Conservation (phyloP, 2,797 vertebrate species). For the Meriones psammophilus region DNA sequence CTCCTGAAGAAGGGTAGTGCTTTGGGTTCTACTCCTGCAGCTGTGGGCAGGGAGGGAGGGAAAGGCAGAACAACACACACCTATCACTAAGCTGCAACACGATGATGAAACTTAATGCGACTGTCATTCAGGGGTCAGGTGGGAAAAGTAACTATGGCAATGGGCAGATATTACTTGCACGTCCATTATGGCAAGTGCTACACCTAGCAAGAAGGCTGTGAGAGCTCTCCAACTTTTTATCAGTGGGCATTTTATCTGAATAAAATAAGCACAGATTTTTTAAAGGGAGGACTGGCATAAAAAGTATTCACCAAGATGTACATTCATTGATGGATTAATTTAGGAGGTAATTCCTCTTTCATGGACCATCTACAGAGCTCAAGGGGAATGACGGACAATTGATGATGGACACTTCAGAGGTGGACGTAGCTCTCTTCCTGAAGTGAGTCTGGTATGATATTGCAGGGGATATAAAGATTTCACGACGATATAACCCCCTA, state of each 20-base stretch:
- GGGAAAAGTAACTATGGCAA: neutral
- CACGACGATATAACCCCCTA: constrained; percentile 61
- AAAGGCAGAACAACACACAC: neutral
- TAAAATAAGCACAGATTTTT: constrained; percentile 78
- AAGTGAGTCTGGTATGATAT: constrained; percentile 55
- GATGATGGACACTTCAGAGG: constrained; percentile 21
- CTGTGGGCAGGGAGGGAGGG: neutral
- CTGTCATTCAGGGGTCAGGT: neutral
- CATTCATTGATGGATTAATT: constrained; percentile 72
- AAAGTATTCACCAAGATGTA: constrained; percentile 73
- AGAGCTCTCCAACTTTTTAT: constrained; percentile 70
- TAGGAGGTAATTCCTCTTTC: constrained; percentile 72
- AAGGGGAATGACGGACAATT: constrained; percentile 69
- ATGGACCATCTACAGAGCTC: constrained; percentile 78
- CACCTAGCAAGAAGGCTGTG: neutral
- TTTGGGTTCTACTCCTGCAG: neutral
- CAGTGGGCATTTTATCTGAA: constrained; percentile 66
- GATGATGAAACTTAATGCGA: neutral
- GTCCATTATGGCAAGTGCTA: constrained; percentile 44
- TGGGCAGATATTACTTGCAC: neutral
- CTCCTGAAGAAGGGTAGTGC: neutral
- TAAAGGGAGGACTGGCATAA: neutral
- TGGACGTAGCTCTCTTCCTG: neutral
- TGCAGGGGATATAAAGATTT: constrained; percentile 6
- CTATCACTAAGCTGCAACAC: neutral